Evolutionary conservation across 64 coral and sea anemone genomes (phyloP).

Genomic region (Orbicella faveolata): DNA sequence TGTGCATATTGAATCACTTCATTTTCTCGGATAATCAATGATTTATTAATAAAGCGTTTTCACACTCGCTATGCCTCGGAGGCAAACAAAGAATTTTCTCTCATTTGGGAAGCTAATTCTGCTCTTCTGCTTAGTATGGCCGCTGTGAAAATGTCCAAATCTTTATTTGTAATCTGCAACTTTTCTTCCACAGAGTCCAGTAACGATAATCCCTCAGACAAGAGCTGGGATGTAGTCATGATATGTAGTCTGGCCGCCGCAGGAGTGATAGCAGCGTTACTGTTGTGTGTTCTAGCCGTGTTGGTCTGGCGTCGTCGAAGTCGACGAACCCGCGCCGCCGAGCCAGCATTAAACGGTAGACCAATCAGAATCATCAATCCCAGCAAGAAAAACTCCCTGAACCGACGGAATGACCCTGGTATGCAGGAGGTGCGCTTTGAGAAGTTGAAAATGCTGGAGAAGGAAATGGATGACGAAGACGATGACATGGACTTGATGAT

Average conservation of each 20-base stretch:
- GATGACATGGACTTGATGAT: slow-evolving; percentile 34
- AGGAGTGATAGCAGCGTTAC: slow-evolving; percentile 33
- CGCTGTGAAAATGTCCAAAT: too few species aligned
- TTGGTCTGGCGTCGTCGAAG: slow-evolving; percentile 28
- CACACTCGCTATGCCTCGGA: too few species aligned
- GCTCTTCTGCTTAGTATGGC: too few species aligned
- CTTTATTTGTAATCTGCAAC: neutral
- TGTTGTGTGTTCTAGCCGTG: slow-evolving; percentile 35
- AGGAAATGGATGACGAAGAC: slow-evolving; percentile 54
- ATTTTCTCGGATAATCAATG: too few species aligned
- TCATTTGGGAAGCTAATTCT: too few species aligned
- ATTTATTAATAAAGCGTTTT: too few species aligned
- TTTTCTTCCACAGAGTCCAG: slow-evolving; percentile 10
- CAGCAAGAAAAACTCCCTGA: slow-evolving; percentile 86
- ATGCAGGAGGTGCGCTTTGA: slow-evolving; percentile 11
- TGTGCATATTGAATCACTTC: too few species aligned
- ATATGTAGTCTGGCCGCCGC: slow-evolving; percentile 26
- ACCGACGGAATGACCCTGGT: slow-evolving; percentile 61
- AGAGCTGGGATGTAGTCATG: neutral
- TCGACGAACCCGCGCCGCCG: slow-evolving; percentile 24
- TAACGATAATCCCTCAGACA: neutral
- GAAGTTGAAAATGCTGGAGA: slow-evolving; percentile 60
- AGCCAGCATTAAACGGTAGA: slow-evolving; percentile 37
- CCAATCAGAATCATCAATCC: slow-evolving; percentile 80
- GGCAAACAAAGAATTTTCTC: too few species aligned